phyloP scores from a whole-genome alignment of 2,888 invertebrate species.

The Eupithecia centaureata region DNA sequence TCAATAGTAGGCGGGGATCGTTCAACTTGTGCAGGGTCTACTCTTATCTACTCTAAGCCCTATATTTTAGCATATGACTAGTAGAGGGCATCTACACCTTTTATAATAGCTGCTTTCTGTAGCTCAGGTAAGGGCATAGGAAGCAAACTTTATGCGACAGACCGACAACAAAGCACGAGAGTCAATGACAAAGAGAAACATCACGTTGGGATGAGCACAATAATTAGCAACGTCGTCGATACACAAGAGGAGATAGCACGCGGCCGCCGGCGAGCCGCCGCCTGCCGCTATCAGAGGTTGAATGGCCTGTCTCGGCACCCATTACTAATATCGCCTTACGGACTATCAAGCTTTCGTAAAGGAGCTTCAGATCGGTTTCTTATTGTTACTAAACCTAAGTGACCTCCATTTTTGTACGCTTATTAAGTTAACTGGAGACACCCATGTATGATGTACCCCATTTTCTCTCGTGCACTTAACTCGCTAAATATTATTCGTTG shows the following conservation, averaged over 20 bases:
- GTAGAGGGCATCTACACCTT: too few species aligned
- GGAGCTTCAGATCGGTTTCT: background rate
- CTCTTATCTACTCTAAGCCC: too few species aligned
- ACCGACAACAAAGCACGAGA: background rate
- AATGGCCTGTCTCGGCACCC: slow-evolving; percentile 74
- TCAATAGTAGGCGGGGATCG: too few species aligned
- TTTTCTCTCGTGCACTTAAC: background rate
- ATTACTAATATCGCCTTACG: slow-evolving; percentile 52
- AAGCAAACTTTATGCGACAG: background rate
- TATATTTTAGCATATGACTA: too few species aligned
- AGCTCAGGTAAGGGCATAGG: background rate
- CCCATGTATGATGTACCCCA: too few species aligned
- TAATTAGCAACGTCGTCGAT: too few species aligned
- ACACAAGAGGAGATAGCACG: slow-evolving; percentile 72
- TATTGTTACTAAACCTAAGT: background rate
- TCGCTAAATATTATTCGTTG: background rate
- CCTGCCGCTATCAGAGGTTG: slow-evolving; percentile 74
- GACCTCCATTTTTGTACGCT: background rate
- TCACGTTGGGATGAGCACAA: slow-evolving; percentile 59
- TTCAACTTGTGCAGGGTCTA: too few species aligned
- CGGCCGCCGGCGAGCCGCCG: slow-evolving; percentile 46
- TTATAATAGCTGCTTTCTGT: too few species aligned
- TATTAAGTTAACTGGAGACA: background rate
- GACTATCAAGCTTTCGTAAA: slow-evolving; percentile 37
- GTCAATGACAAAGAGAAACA: slow-evolving; percentile 28